Conservation (phyloP, 2,797 vertebrate species). For the Parauchenoglanis punctatus region DNA sequence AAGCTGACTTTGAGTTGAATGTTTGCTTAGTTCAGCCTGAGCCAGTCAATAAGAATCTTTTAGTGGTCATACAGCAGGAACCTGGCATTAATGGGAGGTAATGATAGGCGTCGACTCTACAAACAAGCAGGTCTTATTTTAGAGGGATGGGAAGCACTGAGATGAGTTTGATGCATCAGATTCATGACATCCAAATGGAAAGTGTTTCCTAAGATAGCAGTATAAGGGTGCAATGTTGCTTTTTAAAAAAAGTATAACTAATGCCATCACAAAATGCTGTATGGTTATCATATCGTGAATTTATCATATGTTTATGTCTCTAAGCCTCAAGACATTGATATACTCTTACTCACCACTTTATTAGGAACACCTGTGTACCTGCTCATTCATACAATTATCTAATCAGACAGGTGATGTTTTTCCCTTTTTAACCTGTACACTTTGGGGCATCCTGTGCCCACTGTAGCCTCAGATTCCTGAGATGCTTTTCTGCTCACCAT, state of each 20-base stretch:
- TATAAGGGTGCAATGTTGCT: background rate
- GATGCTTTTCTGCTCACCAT: background rate
- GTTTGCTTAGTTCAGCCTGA: slow-evolving; percentile 32
- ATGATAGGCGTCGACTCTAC: background rate
- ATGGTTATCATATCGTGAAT: background rate
- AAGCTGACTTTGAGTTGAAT: slow-evolving; percentile 35
- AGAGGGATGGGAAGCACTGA: no score
- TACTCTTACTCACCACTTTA: background rate
- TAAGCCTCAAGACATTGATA: background rate
- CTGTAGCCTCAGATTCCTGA: background rate
- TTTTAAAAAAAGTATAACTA: background rate
- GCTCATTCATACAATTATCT: background rate
- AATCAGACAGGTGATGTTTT: background rate
- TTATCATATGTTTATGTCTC: background rate
- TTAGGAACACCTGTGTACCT: no score
- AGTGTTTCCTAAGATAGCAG: background rate
- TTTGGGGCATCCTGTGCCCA: background rate
- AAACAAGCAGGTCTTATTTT: slow-evolving; percentile 36
- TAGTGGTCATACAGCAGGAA: slow-evolving; percentile 18
- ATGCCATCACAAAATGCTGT: background rate
- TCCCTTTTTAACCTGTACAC: background rate
- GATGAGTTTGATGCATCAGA: background rate
- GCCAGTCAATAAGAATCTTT: slow-evolving; percentile 26
- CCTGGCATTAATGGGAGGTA: background rate
- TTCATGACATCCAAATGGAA: background rate